Percentiles rank a stretch among this genome's conserved stretches.
phyloP scores from a whole-genome alignment of 2,113 vertebrate genomes.

The Accipiter virgatus region DNA sequence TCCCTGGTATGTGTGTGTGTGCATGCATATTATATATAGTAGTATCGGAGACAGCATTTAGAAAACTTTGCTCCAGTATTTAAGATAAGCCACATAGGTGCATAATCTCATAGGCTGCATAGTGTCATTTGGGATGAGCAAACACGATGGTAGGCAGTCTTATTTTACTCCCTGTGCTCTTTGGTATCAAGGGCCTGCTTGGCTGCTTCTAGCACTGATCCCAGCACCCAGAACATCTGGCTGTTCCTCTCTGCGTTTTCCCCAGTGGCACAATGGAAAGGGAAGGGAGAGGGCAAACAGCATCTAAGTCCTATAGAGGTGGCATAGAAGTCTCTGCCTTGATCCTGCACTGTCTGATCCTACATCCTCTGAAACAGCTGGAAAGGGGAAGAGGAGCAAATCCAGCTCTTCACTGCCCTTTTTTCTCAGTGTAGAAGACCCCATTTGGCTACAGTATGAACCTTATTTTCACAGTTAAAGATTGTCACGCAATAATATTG shows the following conservation, averaged over 20 bases:
- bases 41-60: not conserved
- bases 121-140: not conserved
- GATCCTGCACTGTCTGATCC: not conserved
- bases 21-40: not conserved
- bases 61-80: not conserved
- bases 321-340: not conserved
- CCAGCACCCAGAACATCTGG: not conserved
- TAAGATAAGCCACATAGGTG: not conserved
- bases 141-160: not conserved
- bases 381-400: not conserved
- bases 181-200: not conserved
- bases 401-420: not conserved
- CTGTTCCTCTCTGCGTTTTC: not conserved
- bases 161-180: not conserved
- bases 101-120: not conserved
- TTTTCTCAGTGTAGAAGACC: not conserved
- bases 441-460: not conserved
- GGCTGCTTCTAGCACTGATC: not conserved
- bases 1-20: not conserved
- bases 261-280: not conserved
- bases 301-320: not conserved
- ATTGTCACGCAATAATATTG: not conserved
- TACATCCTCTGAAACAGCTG: not conserved
- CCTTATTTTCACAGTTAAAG: not conserved
- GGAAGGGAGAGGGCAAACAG: not conserved